Evolutionary conservation across 2,888 invertebrate genomes (phyloP), one percentile per base, ranked within the genome.

Genomic region (Odontomyia ornata): DNA sequence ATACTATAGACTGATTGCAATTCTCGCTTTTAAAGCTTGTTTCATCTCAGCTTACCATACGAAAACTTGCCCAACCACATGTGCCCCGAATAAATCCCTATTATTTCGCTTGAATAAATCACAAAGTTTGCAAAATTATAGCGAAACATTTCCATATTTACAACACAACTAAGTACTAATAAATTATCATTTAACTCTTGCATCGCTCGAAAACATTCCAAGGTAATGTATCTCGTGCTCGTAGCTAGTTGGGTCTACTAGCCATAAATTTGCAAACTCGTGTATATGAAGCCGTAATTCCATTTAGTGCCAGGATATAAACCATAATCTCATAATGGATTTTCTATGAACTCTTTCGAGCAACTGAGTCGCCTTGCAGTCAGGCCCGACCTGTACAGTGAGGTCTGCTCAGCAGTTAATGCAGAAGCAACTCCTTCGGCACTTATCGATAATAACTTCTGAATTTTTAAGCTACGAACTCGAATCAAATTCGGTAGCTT

Each of bases 251-350:
- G 13, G 11, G 28, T 30, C 13, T 30, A 47, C 11, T 1, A 25
- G 69, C 69, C 7, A 69, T 69, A 69, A 69, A 69, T 69, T 47
- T 43, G 27, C 69, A 47, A 46, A 18, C 15, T 69, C 69, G 47
- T 23, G 25, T 18, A 65, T 47, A 47, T 36, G 47, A 69, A 25
- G 47, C 65, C 23, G 46, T 47, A 69, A 69, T 69, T 69, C 43
- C 65, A 65, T 43, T 69, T 47, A 27, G 69, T 69, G 47, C 69
- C 18, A 47, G 69, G 69, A 69, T 69, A 69, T 69, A 25, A 47
- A 36, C 36, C 43, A 47, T 69, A 47, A 69, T 69, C 47, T 15
- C 69, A 27, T 69, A 69, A 69, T 69, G 69, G 69, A 69, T 69
- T 23, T 69, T 46, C 69, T 69, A 69, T 69, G 69, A 69, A 46